These are phyloP conservation scores for Apeira syringaria DNA, from an alignment of 2,888 invertebrate species.

Conservation along the genomic window DNA sequence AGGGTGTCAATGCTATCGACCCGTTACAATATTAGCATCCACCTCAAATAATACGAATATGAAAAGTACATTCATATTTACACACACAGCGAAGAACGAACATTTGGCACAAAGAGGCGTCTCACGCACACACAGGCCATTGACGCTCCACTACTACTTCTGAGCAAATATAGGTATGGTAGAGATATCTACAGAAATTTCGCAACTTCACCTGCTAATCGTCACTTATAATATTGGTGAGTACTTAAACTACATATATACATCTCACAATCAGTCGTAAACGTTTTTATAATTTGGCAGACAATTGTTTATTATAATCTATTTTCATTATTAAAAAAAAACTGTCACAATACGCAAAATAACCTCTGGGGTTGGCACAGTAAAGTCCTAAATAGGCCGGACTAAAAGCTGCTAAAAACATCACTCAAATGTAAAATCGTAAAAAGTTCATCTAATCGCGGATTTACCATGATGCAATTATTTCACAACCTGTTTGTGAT, in stretches of 20 bases:
- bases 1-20: slow-evolving; percentile 36
- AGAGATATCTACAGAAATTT: slow-evolving; percentile 70
- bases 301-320: slow-evolving; percentile 33
- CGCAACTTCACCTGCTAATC: slow-evolving; percentile 60
- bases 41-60: slow-evolving; percentile 51
- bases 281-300: slow-evolving; percentile 76
- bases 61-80: slow-evolving; percentile 57
- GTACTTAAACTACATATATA: slow-evolving; percentile 77
- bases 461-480: slow-evolving; percentile 54
- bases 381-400: slow-evolving; percentile 71
- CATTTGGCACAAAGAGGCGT: slow-evolving; percentile 80
- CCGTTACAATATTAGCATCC: slow-evolving; percentile 53
- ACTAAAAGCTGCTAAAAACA: slow-evolving; percentile 70
- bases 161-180: slow-evolving; percentile 83
- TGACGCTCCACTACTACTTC: slow-evolving; percentile 64
- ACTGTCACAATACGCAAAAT: slow-evolving; percentile 52
- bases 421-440: slow-evolving; percentile 59
- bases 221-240: slow-evolving; percentile 70
- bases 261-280: slow-evolving; percentile 82
- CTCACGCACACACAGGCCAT: slow-evolving; percentile 67
- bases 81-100: slow-evolving; percentile 62
- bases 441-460: slow-evolving; percentile 55
- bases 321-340: slow-evolving; percentile 39
- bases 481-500: slow-evolving; percentile 76
- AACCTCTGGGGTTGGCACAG: slow-evolving; percentile 63